Evolutionary conservation across 2,113 vertebrate genomes (phyloP), one percentile per base, ranked within the genome.

Genomic region (Paradisaea rubra): DNA sequence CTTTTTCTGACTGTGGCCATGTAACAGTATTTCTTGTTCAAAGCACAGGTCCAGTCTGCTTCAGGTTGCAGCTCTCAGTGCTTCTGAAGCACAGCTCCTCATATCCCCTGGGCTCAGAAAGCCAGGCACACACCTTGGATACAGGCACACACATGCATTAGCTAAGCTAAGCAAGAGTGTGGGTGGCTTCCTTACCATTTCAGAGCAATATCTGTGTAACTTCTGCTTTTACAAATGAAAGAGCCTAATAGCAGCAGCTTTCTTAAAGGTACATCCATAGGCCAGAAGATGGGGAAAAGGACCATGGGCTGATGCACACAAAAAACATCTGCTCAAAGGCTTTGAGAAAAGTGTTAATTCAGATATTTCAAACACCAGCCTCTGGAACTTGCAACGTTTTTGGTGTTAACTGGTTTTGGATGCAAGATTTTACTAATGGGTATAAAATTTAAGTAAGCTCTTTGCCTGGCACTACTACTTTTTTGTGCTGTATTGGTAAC

Each of bases 261-360:
- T 79, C 30, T 56, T 53, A 57, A 60, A 18, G 14, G 3, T 30
- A 14, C 18, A 24, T 35, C 30, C 49, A 8, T 3, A 1, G 10
- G 13, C 16, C 27, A 24, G 1, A 2, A 8, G 1, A 33, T 3
- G 4, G 41, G 52, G 14, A 37, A 65, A 54, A 35, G 20, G 5
- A 37, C 63, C 23, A 22, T 2, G 44, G 15, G 12, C 15, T 81
- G 71, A 23, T 35, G 30, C 2, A 3, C 15, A 18, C 11, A 35
- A 3, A 47, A 73, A 84, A 17, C 23, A 85, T 41, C 16, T 68
- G 49, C 3, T 8, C 15, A 42, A 73, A 57, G 28, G 6, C 37
- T 85, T 60, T 60, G n/a, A 44, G 23, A 9, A 41, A 83, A 61
- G 13, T 11, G 8, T 47, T 54, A 53, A 59, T 53, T 41, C 2